Conservation (phyloP, 2,888 invertebrate species). For the Drosophila rellima region DNA sequence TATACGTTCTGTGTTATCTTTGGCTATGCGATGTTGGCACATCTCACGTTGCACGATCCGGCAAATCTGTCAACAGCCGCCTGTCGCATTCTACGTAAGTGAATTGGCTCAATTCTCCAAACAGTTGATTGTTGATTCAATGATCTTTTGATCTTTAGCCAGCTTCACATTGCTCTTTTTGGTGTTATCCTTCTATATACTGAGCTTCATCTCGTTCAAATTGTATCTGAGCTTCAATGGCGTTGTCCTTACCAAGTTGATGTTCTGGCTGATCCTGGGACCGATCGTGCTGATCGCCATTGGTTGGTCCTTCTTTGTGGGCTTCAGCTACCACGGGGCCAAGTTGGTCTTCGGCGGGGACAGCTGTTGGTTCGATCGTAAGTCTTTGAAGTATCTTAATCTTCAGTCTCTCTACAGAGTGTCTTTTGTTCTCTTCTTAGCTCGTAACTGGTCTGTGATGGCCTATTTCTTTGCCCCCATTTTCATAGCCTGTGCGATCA, state of each 20-base stretch:
- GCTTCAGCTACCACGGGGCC: slow-evolving; percentile 63
- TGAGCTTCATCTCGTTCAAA: slow-evolving; percentile 80
- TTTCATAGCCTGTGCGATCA: slow-evolving; percentile 75
- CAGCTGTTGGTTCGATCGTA: slow-evolving; percentile 89
- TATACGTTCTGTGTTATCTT: slow-evolving; percentile 77
- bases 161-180: slow-evolving; percentile 71
- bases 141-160: slow-evolving; percentile 52
- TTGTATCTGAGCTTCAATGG: slow-evolving; percentile 81
- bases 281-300: slow-evolving; percentile 77
- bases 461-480: slow-evolving; percentile 83
- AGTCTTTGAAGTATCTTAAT: slow-evolving; percentile 39
- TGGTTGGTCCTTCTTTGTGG: slow-evolving; percentile 78
- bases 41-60: slow-evolving; percentile 79
- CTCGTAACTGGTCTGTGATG: slow-evolving; percentile 82
- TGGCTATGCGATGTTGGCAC: slow-evolving; percentile 79
- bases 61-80: slow-evolving; percentile 65
- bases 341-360: slow-evolving; percentile 87
- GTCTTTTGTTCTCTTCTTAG: slow-evolving; percentile 48
- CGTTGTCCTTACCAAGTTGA: slow-evolving; percentile 75
- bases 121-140: background rate
- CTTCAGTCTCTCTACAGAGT: too few species aligned
- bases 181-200: slow-evolving; percentile 78
- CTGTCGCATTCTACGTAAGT: slow-evolving; percentile 77
- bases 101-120: background rate
- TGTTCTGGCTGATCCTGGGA: slow-evolving; percentile 81